Base-by-base conservation (phyloP, 1,140 invertebrate genomes). In the Ridgeia piscesae region DNA sequence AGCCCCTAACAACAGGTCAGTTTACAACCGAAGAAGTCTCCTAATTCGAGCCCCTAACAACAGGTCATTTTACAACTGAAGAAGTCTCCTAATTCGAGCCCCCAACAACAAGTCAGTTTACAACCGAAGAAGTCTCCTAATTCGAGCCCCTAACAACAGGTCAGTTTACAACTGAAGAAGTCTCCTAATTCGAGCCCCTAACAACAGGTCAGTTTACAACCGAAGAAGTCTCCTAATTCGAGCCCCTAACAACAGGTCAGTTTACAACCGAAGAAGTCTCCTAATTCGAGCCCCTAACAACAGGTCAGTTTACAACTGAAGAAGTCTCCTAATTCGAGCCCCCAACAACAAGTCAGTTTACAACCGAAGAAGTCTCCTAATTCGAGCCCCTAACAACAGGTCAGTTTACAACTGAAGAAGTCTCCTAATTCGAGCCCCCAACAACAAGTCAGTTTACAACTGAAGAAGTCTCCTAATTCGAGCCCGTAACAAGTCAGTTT, bases 141-240 rank as follows among this genome's bases (percentile, higher is more conserved):
- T 33, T 89, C 33, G 9, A 89, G 34, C 33, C 33, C 11, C 34
- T 33, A 6, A 89, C 89, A n/a, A n/a, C n/a, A n/a, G n/a, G n/a
- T n/a, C n/a, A n/a, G 89, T 35, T 33, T 89, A 89, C 89, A 89
- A 89, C 34, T 1, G 9, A 14, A 33, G 33, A n/a, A n/a, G n/a
- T 89, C 34, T 89, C 33, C 89, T 33, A 6, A 33, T 33, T 89
- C 33, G 9, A 89, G 34, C 33, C 33, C 11, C 34, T 33, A 6
- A 89, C 89, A n/a, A n/a, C n/a, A n/a, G n/a, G n/a, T n/a, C n/a
- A n/a, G 89, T 35, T 33, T 89, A 89, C 89, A 89, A 89, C 34
- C 1, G 9, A 14, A 33, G 33, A n/a, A n/a, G n/a, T 89, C 34
- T 89, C 33, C 89, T 33, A 6, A 33, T 33, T 89, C 33, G 27